Conservation (phyloP, 2,888 invertebrate genomes). For the Drosophila basisetae region DNA sequence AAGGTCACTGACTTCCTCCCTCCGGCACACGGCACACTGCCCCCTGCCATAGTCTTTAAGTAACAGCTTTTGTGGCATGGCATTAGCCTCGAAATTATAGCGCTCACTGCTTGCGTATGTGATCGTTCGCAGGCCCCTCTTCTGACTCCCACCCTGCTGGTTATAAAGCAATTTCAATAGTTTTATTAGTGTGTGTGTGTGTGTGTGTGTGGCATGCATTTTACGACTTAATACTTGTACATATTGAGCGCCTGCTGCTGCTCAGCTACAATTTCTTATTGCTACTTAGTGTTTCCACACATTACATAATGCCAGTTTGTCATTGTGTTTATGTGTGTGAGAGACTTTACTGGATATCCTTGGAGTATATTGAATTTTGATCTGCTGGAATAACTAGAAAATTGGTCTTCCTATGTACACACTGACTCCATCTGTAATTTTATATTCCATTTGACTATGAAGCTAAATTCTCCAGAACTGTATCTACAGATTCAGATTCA, state of each 20-base stretch:
- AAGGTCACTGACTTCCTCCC: slow-evolving; percentile 34
- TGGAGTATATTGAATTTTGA: slow-evolving; percentile 12
- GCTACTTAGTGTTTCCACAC: slow-evolving; percentile 21
- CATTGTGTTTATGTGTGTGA: slow-evolving; percentile 4
- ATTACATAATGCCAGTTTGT: slow-evolving; percentile 18
- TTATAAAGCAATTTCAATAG: slow-evolving; percentile 66
- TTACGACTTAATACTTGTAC: slow-evolving; percentile 62
- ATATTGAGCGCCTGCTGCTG: slow-evolving; percentile 54
- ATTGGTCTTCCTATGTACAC: too few species aligned
- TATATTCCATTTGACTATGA: background rate
- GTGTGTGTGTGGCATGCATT: slow-evolving; percentile 49
- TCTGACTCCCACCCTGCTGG: slow-evolving; percentile 14
- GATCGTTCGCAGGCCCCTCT: background rate
- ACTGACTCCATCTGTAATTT: background rate
- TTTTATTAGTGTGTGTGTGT: slow-evolving; percentile 45
- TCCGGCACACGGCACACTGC: too few species aligned
- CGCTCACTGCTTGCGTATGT: slow-evolving; percentile 37
- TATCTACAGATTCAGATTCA: background rate
- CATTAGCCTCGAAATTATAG: slow-evolving; percentile 67
- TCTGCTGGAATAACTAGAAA: background rate
- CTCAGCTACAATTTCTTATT: slow-evolving; percentile 44
- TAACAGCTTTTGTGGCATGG: slow-evolving; percentile 51
- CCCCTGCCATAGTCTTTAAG: background rate
- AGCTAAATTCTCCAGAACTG: background rate
- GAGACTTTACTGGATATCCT: slow-evolving; percentile 6